Base-by-base conservation (phyloP, 2,888 invertebrate species). In the Phasia obesa region DNA sequence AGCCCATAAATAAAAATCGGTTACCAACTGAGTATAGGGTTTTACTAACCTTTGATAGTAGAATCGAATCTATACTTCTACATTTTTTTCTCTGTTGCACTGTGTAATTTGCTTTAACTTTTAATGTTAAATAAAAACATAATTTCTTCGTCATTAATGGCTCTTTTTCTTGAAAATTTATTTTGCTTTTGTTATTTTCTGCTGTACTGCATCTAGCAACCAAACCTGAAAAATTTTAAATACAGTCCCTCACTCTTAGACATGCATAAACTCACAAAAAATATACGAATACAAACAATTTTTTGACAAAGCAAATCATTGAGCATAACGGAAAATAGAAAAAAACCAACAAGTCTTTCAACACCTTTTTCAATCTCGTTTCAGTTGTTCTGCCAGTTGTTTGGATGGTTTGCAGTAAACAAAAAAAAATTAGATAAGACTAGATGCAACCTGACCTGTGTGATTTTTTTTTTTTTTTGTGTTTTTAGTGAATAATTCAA, bases 401-500 rank as follows among this genome's bases (percentile, higher is more conserved):
- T 64, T 70, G 21, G 17, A 35, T 70, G n/a, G 47, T 49, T 70
- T 27, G 31, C 25, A 15, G 53, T 55, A 25, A 42, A 13, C 9
- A 35, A 11, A 35, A 35, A 27, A 6, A 35, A 31, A 51, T 19
- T 19, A 44, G 42, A 42, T 47, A n/a, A 64, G 47, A 59, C 35
- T 49, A 44, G 47, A 70, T 60, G 59, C 49, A 35, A 49, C 49
- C 49, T 60, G 60, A 60, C 57, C 44, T 59, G 51, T 1, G 3
- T 17, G 0, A 35, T 44, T 60, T 51, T 38, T 23, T 17, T 60
- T 51, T 38, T 38, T 53, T n/a, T 53, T 4, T 49, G 19, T 53
- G 17, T 67, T 5, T 49, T n/a, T 49, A 65, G 73, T 62, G 51
- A 62, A 51, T 62, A 73, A 73, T 73, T 73, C 51, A 49, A 23